Base-by-base conservation (phyloP, 2,797 vertebrate genomes). In the Lophotriccus pileatus region DNA sequence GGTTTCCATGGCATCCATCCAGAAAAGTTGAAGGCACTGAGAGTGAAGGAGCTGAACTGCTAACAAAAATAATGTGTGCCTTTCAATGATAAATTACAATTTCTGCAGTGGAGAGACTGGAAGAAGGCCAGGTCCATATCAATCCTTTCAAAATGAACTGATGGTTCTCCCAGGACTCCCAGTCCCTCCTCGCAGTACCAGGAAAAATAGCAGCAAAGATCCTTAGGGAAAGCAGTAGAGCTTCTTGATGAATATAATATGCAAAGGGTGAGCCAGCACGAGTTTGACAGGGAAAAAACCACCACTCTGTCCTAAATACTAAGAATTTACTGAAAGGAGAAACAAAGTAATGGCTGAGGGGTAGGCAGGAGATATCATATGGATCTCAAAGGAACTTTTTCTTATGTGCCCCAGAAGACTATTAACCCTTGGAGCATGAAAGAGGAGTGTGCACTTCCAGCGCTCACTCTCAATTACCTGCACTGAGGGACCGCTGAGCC, bases 71-170 rank as follows among this genome's bases (percentile, higher is more conserved):
- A 93, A 88, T 53, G 34, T 37, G 90, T 68, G 81, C 62, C 84
- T 95, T 97, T 93, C 94, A 93, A 96, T 92, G 96, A 97, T 92
- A 96, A 91, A 96, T 96, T 96, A 59, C 88, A 79, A 67, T 80
- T 88, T 22, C 80, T 53, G n/a, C 92, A 85, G 94, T 39, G 41
- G 64, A 96, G 89, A 77, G 55, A 21, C 85, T 97, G 97, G 96
- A 96, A 76, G 85, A 62, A 79, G 67, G 95, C 97, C 97, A 97
- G 95, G 84, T 91, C 92, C 91, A 64, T 93, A 94, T 91, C 93
- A 95, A 94, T 97, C 96, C 97, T 96, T 93, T 97, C 96, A 91
- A 97, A 93, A 93, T 74, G 83, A 92, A 74, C 85, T 96, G 96
- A 97, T 94, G 96, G 91, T 87, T 89, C 89, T 97, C 85, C 85